phyloP scores from a whole-genome alignment of 2,888 invertebrate genomes.

The Blera fallax region DNA sequence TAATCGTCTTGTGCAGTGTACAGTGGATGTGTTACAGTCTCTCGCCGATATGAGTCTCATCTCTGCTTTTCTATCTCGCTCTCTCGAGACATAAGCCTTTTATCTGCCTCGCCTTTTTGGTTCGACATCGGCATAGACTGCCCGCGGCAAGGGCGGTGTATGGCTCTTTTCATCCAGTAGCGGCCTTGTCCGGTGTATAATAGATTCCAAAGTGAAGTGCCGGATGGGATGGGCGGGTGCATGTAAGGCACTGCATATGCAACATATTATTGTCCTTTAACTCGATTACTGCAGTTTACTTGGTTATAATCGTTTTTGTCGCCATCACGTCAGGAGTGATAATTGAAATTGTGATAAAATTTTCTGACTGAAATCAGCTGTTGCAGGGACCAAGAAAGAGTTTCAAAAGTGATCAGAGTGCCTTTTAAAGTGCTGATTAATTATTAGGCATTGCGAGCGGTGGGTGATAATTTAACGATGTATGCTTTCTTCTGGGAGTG shows the following conservation, averaged over 20 bases:
- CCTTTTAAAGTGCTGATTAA: background rate
- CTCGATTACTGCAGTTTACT: slow-evolving; percentile 60
- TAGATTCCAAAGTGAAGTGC: slow-evolving; percentile 32
- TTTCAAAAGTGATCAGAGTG: background rate
- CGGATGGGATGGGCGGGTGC: background rate
- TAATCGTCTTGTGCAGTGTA: slow-evolving; percentile 27
- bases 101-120: slow-evolving; percentile 18
- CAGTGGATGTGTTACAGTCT: slow-evolving; percentile 14
- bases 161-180: background rate
- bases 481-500: too few species aligned
- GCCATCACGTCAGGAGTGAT: slow-evolving; percentile 35
- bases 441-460: too few species aligned
- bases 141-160: slow-evolving; percentile 45
- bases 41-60: slow-evolving; percentile 15
- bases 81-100: slow-evolving; percentile 35
- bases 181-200: slow-evolving; percentile 42
- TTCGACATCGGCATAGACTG: slow-evolving; percentile 19
- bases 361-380: slow-evolving; percentile 22
- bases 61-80: background rate
- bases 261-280: slow-evolving; percentile 58
- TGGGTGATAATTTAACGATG: too few species aligned
- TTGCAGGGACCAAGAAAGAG: background rate
- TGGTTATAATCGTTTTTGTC: slow-evolving; percentile 57
- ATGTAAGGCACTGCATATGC: slow-evolving; percentile 41
- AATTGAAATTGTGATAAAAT: slow-evolving; percentile 47